Evolutionary conservation across 1,140 invertebrate genomes (phyloP).

Genomic region (Drosophila subobscura): DNA sequence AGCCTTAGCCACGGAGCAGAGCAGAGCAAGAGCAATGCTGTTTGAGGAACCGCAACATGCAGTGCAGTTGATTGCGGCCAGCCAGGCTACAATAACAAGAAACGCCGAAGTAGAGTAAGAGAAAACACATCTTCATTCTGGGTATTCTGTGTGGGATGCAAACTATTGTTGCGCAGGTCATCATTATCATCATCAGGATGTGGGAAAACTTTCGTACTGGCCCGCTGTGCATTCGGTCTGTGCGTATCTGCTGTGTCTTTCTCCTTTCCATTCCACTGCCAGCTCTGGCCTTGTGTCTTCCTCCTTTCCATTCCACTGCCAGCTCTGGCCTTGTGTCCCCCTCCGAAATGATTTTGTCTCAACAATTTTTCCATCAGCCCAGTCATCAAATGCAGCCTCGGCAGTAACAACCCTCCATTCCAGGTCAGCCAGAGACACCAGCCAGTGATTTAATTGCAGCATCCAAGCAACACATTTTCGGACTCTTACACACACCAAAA

Average conservation of each 20-base stretch:
- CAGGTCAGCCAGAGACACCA: constrained; percentile 14
- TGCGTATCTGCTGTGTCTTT: not conserved
- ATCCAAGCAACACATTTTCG: constrained; percentile 68
- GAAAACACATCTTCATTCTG: constrained; percentile 37
- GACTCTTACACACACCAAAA: constrained; percentile 9
- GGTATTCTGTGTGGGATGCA: constrained; percentile 66
- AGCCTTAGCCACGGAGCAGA: constrained; percentile 1
- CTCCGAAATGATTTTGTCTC: constrained; percentile 54
- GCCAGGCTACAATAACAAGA: constrained; percentile 50
- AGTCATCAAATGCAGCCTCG: constrained; percentile 66
- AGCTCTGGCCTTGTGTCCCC: constrained; percentile 32
- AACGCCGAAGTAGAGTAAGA: constrained; percentile 1
- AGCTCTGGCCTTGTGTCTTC: constrained; percentile 32
- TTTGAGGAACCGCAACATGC: constrained; percentile 72
- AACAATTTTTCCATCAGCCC: constrained; percentile 75
- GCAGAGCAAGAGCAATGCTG: constrained; percentile 22
- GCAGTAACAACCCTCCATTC: constrained; percentile 27
- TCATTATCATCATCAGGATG: constrained; percentile 51
- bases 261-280: not conserved
- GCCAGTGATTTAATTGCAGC: constrained; percentile 71
- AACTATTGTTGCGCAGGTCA: constrained; percentile 77
- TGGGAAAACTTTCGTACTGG: constrained; percentile 53
- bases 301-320: not conserved
- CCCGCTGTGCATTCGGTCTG: constrained; percentile 38
- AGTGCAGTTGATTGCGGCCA: constrained; percentile 80